phyloP scores from a whole-genome alignment of 2,888 invertebrate genomes.

The Acanthococcus lagerstroemiae region DNA sequence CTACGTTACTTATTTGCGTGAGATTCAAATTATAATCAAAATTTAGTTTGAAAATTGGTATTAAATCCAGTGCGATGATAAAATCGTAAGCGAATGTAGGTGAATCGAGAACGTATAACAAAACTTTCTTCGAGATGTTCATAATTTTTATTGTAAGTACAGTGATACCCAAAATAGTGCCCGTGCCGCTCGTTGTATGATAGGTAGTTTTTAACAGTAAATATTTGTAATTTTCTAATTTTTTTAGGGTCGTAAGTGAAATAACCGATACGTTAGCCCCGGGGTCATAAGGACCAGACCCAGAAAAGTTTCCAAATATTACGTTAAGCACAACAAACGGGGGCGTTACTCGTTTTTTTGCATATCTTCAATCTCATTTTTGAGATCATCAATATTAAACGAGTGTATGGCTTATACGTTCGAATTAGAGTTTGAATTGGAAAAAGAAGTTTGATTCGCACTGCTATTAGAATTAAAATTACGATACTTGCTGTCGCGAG shows the following conservation, averaged over 20 bases:
- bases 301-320: not conserved
- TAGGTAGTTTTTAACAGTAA: not conserved
- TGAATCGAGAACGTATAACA: not conserved
- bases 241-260: not conserved
- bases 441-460: not conserved
- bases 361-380: not conserved
- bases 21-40: not conserved
- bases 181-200: not conserved
- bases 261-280: not conserved
- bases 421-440: not conserved
- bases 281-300: not conserved
- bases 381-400: not conserved
- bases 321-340: not conserved
- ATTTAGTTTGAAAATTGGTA: not conserved
- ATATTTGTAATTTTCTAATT: not conserved
- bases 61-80: not conserved
- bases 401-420: not conserved
- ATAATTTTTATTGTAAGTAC: not conserved
- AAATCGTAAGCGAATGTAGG: not conserved
- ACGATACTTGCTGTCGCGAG: no score
- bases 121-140: not conserved
- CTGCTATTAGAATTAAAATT: no score
- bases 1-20: no score
- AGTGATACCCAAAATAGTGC: not conserved
- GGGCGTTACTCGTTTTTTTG: not conserved